Evolutionary conservation across 2,888 invertebrate species (phyloP), one percentile per base, ranked within the genome.

Genomic region (Drosophila formosana): DNA sequence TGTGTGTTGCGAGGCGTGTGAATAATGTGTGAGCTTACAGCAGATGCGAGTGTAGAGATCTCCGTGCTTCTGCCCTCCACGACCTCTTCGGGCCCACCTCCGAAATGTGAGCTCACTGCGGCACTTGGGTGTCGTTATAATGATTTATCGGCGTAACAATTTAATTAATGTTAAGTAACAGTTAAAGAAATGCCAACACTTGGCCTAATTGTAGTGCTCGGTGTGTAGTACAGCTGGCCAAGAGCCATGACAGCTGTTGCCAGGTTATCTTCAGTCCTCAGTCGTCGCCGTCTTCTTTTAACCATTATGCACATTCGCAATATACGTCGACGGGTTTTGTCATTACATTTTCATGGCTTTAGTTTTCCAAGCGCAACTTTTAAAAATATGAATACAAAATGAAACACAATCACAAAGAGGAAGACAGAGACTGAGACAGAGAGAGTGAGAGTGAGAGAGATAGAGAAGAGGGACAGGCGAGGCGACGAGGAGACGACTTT

Each of bases 11-110:
- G 78, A 75, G 72, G 85, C 88, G 86, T 85, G 88, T 86, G 80
- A 85, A 88, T 89, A 86, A 89, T 86, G 85, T 85, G 83, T 87
- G 84, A 83, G 83, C 83, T 84, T 89, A 58, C 28, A 46, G 32
- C 49, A 34, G 39, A 47, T 25, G 53, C 47, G 39, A 30, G 13
- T 37, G 47, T 37, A 11, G 25, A 6, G 32, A 32, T 34, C 39
- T 30, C 1, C 13, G 7, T 3, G 1, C 5, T 9, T 4, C 34
- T 5, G 34, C 5, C 6, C 6, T 18, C 11, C 4, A 18, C 18
- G 18, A 18, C 18, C 23, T 1, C 18, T 4, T n/a, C n/a, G 6
- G 8, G 23, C 0, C 5, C 9, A 23, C 4, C 13, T 1, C 8
- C 4, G 6, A 5, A 34, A 34, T 34, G 6, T 6, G 28, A 18